Evolutionary conservation across 2,888 invertebrate genomes (phyloP).

Genomic region (Rhingia campestris): DNA sequence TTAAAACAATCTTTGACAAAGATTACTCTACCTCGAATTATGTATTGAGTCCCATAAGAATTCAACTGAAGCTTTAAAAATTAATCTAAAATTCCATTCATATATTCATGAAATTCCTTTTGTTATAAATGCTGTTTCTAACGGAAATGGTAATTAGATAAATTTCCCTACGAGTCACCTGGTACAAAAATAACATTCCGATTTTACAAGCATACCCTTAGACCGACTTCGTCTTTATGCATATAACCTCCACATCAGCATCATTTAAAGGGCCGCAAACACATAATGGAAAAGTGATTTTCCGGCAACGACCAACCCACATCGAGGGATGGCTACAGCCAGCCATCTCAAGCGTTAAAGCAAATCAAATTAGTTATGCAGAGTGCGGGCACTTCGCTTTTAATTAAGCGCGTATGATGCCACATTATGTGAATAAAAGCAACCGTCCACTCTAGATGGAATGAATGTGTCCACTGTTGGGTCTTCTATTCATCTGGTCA

Average conservation of each 20-base stretch:
- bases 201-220: too few species aligned
- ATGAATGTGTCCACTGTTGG: slow-evolving; percentile 3
- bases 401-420: slow-evolving; percentile 65
- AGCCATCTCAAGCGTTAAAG: slow-evolving; percentile 54
- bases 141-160: slow-evolving; percentile 28
- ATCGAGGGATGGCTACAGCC: slow-evolving; percentile 11
- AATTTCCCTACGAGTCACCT: slow-evolving; percentile 8
- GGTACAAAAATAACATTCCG: not conserved
- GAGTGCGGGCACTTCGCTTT: slow-evolving; percentile 59
- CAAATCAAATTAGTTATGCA: slow-evolving; percentile 67
- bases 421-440: slow-evolving; percentile 53
- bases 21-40: too few species aligned
- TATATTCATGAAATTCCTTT: too few species aligned
- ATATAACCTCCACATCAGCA: not conserved
- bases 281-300: slow-evolving; percentile 16
- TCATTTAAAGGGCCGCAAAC: slow-evolving; percentile 19
- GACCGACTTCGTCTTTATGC: not conserved
- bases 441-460: slow-evolving; percentile 30
- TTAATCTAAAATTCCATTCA: too few species aligned
- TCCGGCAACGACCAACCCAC: not conserved
- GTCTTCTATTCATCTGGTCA: slow-evolving; percentile 30
- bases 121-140: too few species aligned
- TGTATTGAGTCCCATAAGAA: too few species aligned
- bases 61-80: too few species aligned
- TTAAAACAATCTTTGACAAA: too few species aligned